Evolutionary conservation across 2,888 invertebrate species (phyloP).

Genomic region (Cabera pusaria): DNA sequence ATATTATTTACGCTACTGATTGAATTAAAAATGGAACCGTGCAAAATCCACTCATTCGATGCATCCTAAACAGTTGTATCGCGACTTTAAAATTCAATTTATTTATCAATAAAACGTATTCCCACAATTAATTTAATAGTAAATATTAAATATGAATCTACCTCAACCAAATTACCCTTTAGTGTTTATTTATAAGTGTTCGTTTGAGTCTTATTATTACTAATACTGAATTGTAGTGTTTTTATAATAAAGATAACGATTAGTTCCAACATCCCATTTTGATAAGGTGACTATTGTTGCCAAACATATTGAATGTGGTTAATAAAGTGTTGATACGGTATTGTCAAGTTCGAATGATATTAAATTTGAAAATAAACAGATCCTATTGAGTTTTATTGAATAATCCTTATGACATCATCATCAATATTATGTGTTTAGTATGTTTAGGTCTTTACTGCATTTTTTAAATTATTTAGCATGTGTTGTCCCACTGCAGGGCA

Average conservation of each 20-base stretch:
- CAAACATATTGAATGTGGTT: slow-evolving; percentile 71
- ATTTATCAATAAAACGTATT: slow-evolving; percentile 37
- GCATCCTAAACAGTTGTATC: no score
- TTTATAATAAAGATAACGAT: slow-evolving; percentile 70
- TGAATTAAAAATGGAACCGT: no score
- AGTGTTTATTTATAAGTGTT: slow-evolving; percentile 79
- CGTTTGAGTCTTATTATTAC: slow-evolving; percentile 78
- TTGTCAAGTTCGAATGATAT: slow-evolving; percentile 69
- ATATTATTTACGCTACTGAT: no score
- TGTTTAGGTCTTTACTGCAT: no score
- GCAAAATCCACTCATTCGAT: no score
- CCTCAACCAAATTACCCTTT: slow-evolving; percentile 82
- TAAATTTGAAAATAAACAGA: slow-evolving; percentile 62
- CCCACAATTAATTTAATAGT: slow-evolving; percentile 45
- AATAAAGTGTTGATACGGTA: slow-evolving; percentile 62
- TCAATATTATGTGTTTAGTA: no score
- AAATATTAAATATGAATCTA: slow-evolving; percentile 70
- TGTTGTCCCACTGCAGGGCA: no score
- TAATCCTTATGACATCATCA: no score
- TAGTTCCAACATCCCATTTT: slow-evolving; percentile 75
- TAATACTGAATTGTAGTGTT: slow-evolving; percentile 76
- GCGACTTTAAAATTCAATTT: no score
- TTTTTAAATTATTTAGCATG: no score
- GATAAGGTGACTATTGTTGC: slow-evolving; percentile 82
- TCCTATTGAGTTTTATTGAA: slow-evolving; percentile 41